Conservation (phyloP, 2,113 vertebrate species). For the Nerophis ophidion region DNA sequence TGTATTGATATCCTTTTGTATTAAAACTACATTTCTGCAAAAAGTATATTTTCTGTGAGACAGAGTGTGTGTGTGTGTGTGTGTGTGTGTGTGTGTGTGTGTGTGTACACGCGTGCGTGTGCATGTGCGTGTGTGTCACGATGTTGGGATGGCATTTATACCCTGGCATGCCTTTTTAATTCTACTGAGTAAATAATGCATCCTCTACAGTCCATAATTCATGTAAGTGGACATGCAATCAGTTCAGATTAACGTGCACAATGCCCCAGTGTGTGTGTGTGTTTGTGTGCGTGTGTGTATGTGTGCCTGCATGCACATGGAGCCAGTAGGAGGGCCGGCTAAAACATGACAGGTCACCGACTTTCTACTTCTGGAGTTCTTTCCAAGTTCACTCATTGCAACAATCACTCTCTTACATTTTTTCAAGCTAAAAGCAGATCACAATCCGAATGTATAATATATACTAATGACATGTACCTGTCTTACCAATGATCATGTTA, state of each 20-base stretch:
- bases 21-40: conserved; percentile 12
- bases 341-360: conserved; percentile 55
- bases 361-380: conserved; percentile 33
- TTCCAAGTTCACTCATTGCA: conserved; percentile 17
- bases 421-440: conserved; percentile 1
- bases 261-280: conserved; percentile 20
- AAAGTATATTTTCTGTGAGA: neutral
- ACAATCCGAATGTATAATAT: neutral
- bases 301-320: conserved; percentile 9
- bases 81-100: conserved; percentile 12
- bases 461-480: no score
- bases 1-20: conserved; percentile 10
- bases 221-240: conserved; percentile 78
- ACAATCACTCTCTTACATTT: conserved; percentile 1
- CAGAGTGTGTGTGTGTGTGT: conserved; percentile 1
- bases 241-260: conserved; percentile 71
- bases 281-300: conserved; percentile 2
- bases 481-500: no score
- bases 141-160: conserved; percentile 49
- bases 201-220: conserved; percentile 66
- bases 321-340: conserved; percentile 7
- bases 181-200: conserved; percentile 72
- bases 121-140: conserved; percentile 23
- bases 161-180: conserved; percentile 69
- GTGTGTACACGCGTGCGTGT: neutral